Conservation (phyloP, 2,797 vertebrate species). For the Phalloptychus januarius region DNA sequence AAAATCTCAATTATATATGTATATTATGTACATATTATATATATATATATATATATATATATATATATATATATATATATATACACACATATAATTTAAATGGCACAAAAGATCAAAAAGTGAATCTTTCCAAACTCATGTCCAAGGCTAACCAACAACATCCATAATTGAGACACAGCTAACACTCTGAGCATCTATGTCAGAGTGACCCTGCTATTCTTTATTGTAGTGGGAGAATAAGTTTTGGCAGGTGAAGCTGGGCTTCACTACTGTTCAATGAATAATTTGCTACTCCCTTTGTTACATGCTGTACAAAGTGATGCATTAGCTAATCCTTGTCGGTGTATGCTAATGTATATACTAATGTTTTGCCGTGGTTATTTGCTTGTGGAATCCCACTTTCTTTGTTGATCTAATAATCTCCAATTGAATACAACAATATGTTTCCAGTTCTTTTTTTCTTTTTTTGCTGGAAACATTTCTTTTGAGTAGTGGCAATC, state of each 20-base stretch:
- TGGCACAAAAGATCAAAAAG: background rate
- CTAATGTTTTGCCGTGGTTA: background rate
- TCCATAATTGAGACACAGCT: background rate
- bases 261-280: background rate
- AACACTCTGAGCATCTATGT: background rate
- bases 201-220: background rate
- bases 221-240: background rate
- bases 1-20: background rate
- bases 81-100: too few relatives aligned
- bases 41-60: background rate
- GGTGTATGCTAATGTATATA: background rate
- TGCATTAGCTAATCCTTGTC: background rate
- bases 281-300: background rate
- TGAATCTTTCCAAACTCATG: background rate
- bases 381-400: background rate
- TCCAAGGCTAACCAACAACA: background rate
- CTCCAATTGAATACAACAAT: background rate
- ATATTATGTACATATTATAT: too few relatives aligned
- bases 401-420: background rate
- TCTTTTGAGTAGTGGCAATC: background rate
- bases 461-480: background rate
- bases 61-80: too few relatives aligned
- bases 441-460: background rate
- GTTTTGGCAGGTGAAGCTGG: background rate
- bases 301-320: background rate